Evolutionary conservation across 2,888 invertebrate species (phyloP).

Genomic region (Macrophya alboannulata): DNA sequence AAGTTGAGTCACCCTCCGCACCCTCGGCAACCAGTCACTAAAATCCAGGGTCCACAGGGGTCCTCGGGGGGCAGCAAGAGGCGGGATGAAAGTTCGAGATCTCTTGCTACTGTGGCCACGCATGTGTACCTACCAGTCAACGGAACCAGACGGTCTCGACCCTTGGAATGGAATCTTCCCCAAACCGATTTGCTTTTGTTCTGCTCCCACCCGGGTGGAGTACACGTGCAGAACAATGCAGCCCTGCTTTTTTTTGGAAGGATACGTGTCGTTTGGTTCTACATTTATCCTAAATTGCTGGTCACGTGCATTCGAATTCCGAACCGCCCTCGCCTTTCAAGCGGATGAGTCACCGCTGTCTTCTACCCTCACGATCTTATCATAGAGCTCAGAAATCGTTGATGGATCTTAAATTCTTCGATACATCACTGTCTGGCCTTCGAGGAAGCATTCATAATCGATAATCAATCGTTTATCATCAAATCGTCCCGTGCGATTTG

Average conservation of each 20-base stretch:
- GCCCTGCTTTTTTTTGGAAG: slow-evolving; percentile 6
- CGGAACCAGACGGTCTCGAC: slow-evolving; percentile 14
- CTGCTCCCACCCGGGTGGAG: slow-evolving; percentile 6
- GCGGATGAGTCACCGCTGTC: slow-evolving; percentile 31
- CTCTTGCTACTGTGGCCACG: slow-evolving; percentile 19
- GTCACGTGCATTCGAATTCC: slow-evolving; percentile 5
- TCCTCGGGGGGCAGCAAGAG: slow-evolving; percentile 5
- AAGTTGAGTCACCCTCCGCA: slow-evolving; percentile 35
- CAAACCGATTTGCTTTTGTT: slow-evolving; percentile 48
- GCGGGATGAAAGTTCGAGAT: slow-evolving; percentile 36
- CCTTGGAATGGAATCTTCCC: slow-evolving; percentile 28
- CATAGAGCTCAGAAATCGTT: not conserved
- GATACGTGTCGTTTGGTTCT: slow-evolving; percentile 36
- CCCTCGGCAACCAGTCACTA: slow-evolving; percentile 31
- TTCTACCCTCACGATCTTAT: not conserved
- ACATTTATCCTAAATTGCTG: slow-evolving; percentile 38
- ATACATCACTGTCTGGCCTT: not conserved
- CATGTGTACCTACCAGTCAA: slow-evolving; percentile 22
- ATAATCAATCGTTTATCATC: too few relatives aligned
- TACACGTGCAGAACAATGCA: slow-evolving; percentile 38
- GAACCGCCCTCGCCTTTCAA: not conserved
- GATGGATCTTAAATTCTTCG: not conserved
- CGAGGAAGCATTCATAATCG: not conserved
- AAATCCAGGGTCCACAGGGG: not conserved
- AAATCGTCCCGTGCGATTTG: too few relatives aligned